Evolutionary conservation across 2,113 vertebrate genomes (phyloP).

Genomic region (Chloroceryle aenea): DNA sequence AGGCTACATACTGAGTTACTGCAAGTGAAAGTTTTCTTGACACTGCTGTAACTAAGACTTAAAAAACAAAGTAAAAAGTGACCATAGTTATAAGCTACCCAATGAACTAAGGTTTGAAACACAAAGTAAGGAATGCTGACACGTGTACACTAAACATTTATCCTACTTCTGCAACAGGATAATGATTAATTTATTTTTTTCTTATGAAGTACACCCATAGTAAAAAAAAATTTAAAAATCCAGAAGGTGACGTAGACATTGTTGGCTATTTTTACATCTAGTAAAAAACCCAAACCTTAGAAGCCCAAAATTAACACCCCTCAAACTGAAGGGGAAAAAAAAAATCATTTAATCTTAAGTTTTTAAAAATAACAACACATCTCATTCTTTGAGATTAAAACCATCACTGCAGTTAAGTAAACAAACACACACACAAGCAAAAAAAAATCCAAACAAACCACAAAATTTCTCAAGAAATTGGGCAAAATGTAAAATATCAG

Average conservation of each 20-base stretch:
- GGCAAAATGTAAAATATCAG: background rate
- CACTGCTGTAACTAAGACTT: background rate
- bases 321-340: background rate
- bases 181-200: background rate
- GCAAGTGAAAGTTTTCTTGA: background rate
- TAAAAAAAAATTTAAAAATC: background rate
- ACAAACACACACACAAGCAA: background rate
- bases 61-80: background rate
- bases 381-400: background rate
- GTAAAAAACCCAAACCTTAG: background rate
- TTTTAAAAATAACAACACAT: background rate
- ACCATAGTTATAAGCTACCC: conserved; percentile 8
- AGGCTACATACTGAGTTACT: background rate
- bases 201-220: background rate
- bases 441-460: background rate
- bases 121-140: background rate
- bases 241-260: background rate
- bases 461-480: background rate
- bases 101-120: conserved; percentile 41
- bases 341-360: background rate
- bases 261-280: background rate
- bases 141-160: background rate
- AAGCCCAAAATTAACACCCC: background rate
- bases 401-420: background rate
- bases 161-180: background rate